These are phyloP conservation scores for Luscinia luscinia DNA, from an alignment of 2,797 vertebrate species.

Conservation along the genomic window DNA sequence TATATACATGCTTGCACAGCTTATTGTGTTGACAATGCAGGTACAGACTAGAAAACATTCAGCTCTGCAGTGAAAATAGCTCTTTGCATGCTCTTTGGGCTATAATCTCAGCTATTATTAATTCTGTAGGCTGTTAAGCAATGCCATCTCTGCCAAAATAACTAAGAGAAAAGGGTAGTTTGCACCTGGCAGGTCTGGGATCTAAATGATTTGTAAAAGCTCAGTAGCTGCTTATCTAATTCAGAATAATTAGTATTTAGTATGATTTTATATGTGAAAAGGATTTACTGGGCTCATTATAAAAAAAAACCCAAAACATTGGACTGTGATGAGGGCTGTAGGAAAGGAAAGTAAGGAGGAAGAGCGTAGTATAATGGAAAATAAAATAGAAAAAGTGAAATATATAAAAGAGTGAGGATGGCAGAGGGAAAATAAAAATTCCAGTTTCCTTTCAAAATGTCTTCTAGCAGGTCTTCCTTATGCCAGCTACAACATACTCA, in stretches of 20 bases:
- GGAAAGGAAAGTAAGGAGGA: not conserved
- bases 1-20: not conserved
- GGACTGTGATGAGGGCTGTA: not conserved
- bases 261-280: slow-evolving; percentile 1
- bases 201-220: not conserved
- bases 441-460: not conserved
- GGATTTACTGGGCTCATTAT: not conserved
- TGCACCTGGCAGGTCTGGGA: not conserved
- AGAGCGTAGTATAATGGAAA: not conserved
- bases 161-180: not conserved
- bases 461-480: not conserved
- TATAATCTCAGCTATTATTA: not conserved
- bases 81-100: not conserved
- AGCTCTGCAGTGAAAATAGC: slow-evolving; percentile 27
- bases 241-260: not conserved
- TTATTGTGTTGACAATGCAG: not conserved
- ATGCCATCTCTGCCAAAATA: not conserved
- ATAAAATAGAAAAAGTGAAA: not conserved
- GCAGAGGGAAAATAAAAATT: not conserved
- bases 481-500: not conserved
- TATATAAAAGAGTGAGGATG: not conserved
- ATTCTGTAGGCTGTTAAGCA: not conserved
- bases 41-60: not conserved
- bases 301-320: not conserved
- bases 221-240: not conserved